Conservation (phyloP, 2,113 vertebrate genomes). For the Tauraco erythrolophus region DNA sequence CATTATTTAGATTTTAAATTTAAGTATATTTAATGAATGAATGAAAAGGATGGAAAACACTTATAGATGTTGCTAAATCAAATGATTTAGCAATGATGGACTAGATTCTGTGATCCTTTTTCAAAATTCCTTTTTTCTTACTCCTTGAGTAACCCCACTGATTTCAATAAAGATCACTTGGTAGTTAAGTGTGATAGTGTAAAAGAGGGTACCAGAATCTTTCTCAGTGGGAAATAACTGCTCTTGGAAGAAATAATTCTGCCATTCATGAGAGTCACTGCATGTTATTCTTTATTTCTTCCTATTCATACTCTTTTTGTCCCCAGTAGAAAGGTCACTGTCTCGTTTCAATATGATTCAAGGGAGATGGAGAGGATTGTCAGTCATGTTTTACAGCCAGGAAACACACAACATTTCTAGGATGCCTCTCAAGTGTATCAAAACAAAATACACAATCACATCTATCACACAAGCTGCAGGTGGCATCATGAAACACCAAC, state of each 20-base stretch:
- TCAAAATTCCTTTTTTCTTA: background rate
- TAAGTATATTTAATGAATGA: background rate
- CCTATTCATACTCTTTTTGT: background rate
- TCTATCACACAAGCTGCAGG: conserved; percentile 22
- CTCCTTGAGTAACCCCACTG: background rate
- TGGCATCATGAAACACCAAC: background rate
- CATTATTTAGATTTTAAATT: no score
- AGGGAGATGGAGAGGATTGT: background rate
- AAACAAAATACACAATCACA: background rate
- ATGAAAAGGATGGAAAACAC: background rate
- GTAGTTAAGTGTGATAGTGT: background rate
- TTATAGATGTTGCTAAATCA: background rate
- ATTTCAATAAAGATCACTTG: background rate
- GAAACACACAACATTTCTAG: background rate
- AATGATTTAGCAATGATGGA: background rate
- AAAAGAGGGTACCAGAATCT: background rate
- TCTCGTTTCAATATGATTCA: conserved; percentile 11
- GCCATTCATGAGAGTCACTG: background rate
- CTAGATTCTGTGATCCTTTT: background rate
- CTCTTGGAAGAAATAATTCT: background rate
- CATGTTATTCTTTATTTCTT: background rate
- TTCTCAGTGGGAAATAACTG: background rate
- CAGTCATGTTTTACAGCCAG: background rate
- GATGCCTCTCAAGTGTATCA: background rate
- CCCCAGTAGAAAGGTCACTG: background rate